phyloP scores from a whole-genome alignment of 2,113 vertebrate species.

The Grallaria varia region DNA sequence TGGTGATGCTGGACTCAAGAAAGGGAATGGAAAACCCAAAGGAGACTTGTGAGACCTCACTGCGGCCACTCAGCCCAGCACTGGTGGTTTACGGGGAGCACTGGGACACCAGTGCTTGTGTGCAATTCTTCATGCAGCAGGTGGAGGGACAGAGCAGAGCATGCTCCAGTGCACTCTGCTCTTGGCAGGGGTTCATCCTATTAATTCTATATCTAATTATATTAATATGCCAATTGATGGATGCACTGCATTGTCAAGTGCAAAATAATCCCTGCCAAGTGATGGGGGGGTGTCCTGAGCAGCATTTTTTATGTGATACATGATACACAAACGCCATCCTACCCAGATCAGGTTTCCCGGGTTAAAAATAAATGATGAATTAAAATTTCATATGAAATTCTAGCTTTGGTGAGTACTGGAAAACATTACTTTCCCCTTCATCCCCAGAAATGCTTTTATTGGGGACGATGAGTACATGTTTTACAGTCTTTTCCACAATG shows the following conservation, averaged over 20 bases:
- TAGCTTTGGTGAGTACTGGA: conserved; percentile 18
- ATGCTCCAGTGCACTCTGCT: not conserved
- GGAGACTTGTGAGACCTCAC: not conserved
- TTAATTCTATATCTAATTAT: not conserved
- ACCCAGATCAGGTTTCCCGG: not conserved
- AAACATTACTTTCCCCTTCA: not conserved
- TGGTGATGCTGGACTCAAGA: not conserved
- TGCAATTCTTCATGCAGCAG: not conserved
- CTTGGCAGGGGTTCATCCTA: not conserved
- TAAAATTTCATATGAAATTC: conserved; percentile 33
- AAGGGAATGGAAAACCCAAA: not conserved
- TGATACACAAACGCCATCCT: not conserved
- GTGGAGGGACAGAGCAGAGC: not conserved
- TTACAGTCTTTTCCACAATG: conserved; percentile 20
- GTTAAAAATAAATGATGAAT: conserved; percentile 12
- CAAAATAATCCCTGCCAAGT: not conserved
- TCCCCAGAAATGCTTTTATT: not conserved
- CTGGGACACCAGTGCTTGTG: not conserved
- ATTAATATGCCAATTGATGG: not conserved
- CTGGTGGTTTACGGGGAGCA: not conserved
- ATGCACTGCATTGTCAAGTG: not conserved
- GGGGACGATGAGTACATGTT: conserved; percentile 16
- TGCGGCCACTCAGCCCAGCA: not conserved
- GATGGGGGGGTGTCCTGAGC: not conserved
- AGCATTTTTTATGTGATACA: not conserved